phyloP scores from a whole-genome alignment of 2,888 invertebrate genomes.

The Rhorus exstirpatorius region DNA sequence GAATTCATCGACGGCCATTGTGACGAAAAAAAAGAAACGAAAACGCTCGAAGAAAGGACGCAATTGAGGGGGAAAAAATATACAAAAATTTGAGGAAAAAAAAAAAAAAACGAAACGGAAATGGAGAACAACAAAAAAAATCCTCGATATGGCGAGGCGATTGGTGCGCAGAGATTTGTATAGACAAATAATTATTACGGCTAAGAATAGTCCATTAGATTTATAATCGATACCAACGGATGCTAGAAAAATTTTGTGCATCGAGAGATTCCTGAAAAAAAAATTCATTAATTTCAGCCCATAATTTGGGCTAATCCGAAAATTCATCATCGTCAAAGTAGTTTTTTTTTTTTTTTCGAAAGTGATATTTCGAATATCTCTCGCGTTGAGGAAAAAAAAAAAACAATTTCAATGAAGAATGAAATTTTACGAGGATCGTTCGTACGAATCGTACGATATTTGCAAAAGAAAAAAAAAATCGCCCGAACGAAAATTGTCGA shows the following conservation, averaged over 20 bases:
- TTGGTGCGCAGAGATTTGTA: conserved; percentile 70
- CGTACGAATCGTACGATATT: no score
- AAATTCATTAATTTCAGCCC: no score
- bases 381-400: no score
- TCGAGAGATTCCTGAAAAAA: conserved; percentile 36
- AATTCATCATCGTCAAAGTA: no score
- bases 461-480: no score
- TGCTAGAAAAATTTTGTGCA: conserved; percentile 34
- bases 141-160: conserved; percentile 31
- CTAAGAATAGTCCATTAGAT: conserved; percentile 42
- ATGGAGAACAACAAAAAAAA: not conserved
- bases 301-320: not conserved
- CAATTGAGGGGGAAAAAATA: conserved; percentile 81
- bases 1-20: conserved; percentile 70
- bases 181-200: conserved; percentile 58
- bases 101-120: not conserved
- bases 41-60: conserved; percentile 87
- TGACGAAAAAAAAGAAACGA: conserved; percentile 86
- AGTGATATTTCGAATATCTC: no score
- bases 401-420: no score
- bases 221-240: conserved; percentile 49
- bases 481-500: no score
- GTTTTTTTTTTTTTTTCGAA: no score
- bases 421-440: no score
- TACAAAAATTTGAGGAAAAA: not conserved